Evolutionary conservation across 2,888 invertebrate species (phyloP).

Genomic region (Drosophila falleni): DNA sequence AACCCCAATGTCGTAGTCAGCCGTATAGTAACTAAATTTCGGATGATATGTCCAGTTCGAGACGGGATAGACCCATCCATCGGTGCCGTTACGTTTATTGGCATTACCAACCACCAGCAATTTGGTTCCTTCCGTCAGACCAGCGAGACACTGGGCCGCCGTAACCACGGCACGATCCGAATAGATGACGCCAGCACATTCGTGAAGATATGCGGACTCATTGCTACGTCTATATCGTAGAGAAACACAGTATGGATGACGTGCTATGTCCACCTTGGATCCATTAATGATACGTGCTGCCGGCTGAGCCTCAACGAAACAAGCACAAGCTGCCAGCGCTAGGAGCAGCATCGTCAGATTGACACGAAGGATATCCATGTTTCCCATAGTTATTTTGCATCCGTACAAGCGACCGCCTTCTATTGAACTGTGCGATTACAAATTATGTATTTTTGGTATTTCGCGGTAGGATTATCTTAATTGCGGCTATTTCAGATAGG

Average conservation of each 20-base stretch:
- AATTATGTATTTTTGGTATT: slow-evolving; percentile 31
- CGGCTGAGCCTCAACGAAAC: slow-evolving; percentile 10
- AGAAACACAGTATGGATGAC: slow-evolving; percentile 79
- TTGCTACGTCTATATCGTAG: slow-evolving; percentile 71
- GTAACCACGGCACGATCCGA: slow-evolving; percentile 72
- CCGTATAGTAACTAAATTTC: slow-evolving; percentile 71
- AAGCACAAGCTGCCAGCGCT: slow-evolving; percentile 3
- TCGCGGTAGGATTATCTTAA: slow-evolving; percentile 63
- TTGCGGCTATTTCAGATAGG: slow-evolving; percentile 53
- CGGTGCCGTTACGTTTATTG: slow-evolving; percentile 73
- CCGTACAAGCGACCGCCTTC: slow-evolving; percentile 24
- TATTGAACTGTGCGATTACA: slow-evolving; percentile 57
- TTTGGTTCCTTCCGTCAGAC: slow-evolving; percentile 45
- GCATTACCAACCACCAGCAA: slow-evolving; percentile 75
- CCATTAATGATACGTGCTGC: slow-evolving; percentile 76
- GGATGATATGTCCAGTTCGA: slow-evolving; percentile 73
- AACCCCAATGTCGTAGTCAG: slow-evolving; percentile 86
- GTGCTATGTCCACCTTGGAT: slow-evolving; percentile 59
- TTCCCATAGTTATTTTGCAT: slow-evolving; percentile 1
- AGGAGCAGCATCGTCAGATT: slow-evolving; percentile 33
- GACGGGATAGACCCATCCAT: slow-evolving; percentile 73
- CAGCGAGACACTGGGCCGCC: slow-evolving; percentile 80
- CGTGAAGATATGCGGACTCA: slow-evolving; percentile 66
- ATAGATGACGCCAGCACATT: slow-evolving; percentile 82
- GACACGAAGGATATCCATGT: slow-evolving; percentile 34